phyloP scores from a whole-genome alignment of 2,797 vertebrate species.

The Taeniopygia guttata region DNA sequence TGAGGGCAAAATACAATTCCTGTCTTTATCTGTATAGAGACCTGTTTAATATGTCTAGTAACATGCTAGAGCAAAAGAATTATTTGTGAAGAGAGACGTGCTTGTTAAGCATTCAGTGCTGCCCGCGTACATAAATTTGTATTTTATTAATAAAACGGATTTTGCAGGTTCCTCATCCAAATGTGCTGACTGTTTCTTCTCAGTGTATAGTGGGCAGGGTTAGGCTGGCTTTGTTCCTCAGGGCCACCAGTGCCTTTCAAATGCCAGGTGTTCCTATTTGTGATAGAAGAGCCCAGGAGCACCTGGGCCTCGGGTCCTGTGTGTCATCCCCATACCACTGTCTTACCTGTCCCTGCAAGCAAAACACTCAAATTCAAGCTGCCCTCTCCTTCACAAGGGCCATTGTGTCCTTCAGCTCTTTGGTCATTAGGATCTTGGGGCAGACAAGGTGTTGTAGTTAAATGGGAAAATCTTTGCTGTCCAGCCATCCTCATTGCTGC shows the following conservation, averaged over 20 bases:
- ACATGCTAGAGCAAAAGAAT: not conserved
- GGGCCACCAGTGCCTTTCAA: not conserved
- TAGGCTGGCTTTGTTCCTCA: not conserved
- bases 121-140: rapidly evolving
- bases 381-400: not conserved
- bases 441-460: rapidly evolving
- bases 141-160: rapidly evolving
- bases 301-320: not conserved
- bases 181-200: not conserved
- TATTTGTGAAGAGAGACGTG: not conserved
- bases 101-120: not conserved
- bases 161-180: not conserved
- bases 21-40: not conserved
- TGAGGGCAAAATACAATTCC: not conserved
- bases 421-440: not conserved
- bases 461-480: not conserved
- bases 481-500: not conserved
- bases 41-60: not conserved
- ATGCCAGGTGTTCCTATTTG: not conserved
- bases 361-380: not conserved
- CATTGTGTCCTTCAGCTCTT: not conserved
- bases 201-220: not conserved
- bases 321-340: not conserved
- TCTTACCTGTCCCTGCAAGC: not conserved
- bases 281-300: not conserved